Conservation (phyloP, 2,888 invertebrate species). For the Bursaphelenchus okinawaensis region DNA sequence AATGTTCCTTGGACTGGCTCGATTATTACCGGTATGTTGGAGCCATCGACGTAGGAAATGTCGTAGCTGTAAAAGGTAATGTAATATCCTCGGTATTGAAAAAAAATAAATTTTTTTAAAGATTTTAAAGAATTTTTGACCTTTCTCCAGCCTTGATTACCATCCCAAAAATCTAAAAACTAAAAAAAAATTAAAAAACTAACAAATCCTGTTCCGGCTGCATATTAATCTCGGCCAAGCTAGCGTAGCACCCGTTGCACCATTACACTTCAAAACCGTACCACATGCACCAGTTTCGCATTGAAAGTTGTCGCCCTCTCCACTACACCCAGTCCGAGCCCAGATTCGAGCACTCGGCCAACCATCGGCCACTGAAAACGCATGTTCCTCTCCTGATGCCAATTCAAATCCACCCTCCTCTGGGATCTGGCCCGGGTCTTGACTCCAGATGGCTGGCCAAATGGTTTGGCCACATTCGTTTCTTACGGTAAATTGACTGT, state of each 20-base stretch:
- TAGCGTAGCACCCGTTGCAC: conserved; percentile 60
- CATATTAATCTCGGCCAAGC: conserved; percentile 61
- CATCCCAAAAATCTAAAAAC: too few species aligned
- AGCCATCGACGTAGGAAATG: conserved; percentile 63
- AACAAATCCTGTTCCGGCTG: conserved; percentile 58
- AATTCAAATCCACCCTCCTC: too few species aligned
- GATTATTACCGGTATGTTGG: conserved; percentile 56
- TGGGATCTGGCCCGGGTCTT: too few species aligned
- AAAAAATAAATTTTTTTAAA: too few species aligned
- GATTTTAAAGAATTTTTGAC: too few species aligned
- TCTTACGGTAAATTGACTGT: conserved; percentile 22
- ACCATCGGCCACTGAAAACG: too few species aligned
- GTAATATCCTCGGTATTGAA: too few species aligned
- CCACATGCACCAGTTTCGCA: conserved; percentile 46
- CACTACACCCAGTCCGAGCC: conserved; percentile 37
- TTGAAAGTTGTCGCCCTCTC: conserved; percentile 37
- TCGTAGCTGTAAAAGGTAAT: conserved; percentile 64
- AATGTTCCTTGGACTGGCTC: conserved; percentile 18
- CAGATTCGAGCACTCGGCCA: conserved; percentile 43
- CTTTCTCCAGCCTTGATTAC: too few species aligned
- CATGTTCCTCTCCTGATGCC: too few species aligned
- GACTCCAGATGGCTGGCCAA: conserved; percentile 45
- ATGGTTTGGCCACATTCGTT: conserved; percentile 45
- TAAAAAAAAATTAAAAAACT: too few species aligned
- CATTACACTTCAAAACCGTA: conserved; percentile 56